These are phyloP conservation scores for Hydroisotoma schaefferi DNA, from an alignment of 2,888 invertebrate genomes.

Conservation along the genomic window DNA sequence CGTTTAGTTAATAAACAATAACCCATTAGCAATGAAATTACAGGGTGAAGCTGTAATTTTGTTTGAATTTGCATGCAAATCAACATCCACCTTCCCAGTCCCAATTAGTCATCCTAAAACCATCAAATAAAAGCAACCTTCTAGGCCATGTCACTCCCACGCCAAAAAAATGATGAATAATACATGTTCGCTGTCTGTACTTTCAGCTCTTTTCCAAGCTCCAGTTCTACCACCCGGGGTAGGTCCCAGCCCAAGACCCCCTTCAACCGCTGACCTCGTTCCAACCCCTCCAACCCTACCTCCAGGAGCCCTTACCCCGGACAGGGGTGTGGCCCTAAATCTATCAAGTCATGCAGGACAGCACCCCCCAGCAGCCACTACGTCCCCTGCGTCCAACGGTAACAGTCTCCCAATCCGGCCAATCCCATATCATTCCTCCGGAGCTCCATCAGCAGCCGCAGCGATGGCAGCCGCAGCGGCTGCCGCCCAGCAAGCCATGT, in stretches of 20 bases:
- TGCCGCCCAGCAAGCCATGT: slow-evolving; percentile 6
- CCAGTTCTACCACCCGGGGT: slow-evolving; percentile 28
- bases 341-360: slow-evolving; percentile 7
- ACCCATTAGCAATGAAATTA: no score
- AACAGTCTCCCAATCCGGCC: slow-evolving; percentile 33
- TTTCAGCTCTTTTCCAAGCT: slow-evolving; percentile 31
- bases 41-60: no score
- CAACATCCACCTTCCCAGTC: no score
- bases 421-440: slow-evolving; percentile 34
- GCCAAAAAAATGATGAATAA: no score
- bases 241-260: background rate
- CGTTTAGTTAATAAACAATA: no score
- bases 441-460: slow-evolving; percentile 4
- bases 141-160: no score
- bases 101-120: no score
- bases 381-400: slow-evolving; percentile 5
- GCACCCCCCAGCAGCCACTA: slow-evolving; percentile 11
- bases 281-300: background rate
- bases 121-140: no score
- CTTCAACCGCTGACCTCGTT: no score
- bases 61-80: no score
- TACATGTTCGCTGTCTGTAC: no score
- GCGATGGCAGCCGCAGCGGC: slow-evolving; percentile 11
- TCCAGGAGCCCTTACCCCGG: background rate
- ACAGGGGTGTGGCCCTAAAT: background rate